These are phyloP conservation scores for Temnothorax curvispinosus DNA, from an alignment of 1,140 invertebrate genomes.

Conservation along the genomic window DNA sequence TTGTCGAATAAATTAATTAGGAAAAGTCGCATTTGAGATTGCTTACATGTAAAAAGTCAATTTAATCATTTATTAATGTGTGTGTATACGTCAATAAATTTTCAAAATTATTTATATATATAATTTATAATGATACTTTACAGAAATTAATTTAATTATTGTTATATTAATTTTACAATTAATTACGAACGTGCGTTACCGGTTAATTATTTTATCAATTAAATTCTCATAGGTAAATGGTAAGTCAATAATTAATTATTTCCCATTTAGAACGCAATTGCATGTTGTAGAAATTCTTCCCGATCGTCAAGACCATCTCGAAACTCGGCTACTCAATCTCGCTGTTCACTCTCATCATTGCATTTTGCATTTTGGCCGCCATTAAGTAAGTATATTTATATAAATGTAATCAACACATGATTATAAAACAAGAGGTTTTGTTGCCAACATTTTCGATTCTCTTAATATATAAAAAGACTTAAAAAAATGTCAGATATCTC, in stretches of 20 bases:
- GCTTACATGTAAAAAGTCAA: not conserved
- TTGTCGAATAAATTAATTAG: not conserved
- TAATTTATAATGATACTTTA: not conserved
- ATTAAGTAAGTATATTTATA: constrained; percentile 88
- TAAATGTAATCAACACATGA: not conserved
- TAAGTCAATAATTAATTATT: constrained; percentile 3
- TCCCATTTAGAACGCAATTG: not conserved
- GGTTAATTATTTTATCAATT: not conserved
- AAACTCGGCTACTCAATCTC: constrained; percentile 91
- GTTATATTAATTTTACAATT: not conserved
- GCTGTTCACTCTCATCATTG: constrained; percentile 88
- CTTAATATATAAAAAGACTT: not conserved
- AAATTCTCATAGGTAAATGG: not conserved
- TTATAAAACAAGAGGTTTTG: not conserved
- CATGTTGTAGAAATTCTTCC: constrained; percentile 86
- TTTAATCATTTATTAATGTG: not conserved
- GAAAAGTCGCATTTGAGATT: not conserved
- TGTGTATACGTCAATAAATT: not conserved
- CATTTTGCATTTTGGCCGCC: constrained; percentile 88
- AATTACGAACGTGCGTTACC: not conserved
- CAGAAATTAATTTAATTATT: not conserved
- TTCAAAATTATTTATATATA: not conserved
- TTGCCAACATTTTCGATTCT: not conserved
- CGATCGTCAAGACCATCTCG: constrained; percentile 88
- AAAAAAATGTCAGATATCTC: not conserved